Conservation (phyloP, 2,113 vertebrate species). For the Tinamus guttatus region DNA sequence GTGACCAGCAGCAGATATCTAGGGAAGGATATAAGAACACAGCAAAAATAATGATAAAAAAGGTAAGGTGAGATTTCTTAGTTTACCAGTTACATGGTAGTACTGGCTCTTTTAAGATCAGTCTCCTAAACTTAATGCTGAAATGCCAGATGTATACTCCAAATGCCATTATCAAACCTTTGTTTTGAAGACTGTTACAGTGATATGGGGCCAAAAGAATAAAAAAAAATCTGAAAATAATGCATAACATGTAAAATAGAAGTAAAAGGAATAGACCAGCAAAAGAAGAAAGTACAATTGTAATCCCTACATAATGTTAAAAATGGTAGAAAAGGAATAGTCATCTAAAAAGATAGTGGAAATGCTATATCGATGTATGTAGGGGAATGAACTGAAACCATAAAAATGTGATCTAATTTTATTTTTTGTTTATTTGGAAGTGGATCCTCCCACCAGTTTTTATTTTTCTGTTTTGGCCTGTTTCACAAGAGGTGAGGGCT, state of each 20-base stretch:
- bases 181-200: background rate
- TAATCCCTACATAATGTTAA: background rate
- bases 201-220: background rate
- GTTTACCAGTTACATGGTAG: background rate
- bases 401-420: background rate
- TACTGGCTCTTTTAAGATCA: background rate
- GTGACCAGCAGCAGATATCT: conserved; percentile 1
- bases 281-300: rapidly evolving
- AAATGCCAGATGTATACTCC: background rate
- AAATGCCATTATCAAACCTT: background rate
- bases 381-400: background rate
- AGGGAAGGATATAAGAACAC: background rate
- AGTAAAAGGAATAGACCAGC: background rate
- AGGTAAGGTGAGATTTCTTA: background rate
- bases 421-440: too few relatives aligned
- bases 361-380: background rate
- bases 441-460: too few relatives aligned
- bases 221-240: background rate
- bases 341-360: background rate
- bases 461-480: background rate
- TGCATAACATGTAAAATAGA: background rate
- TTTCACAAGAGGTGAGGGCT: rapidly evolving
- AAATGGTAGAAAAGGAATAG: background rate
- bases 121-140: background rate
- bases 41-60: background rate